phyloP scores from a whole-genome alignment of 2,797 vertebrate species.

The Liasis olivaceus region DNA sequence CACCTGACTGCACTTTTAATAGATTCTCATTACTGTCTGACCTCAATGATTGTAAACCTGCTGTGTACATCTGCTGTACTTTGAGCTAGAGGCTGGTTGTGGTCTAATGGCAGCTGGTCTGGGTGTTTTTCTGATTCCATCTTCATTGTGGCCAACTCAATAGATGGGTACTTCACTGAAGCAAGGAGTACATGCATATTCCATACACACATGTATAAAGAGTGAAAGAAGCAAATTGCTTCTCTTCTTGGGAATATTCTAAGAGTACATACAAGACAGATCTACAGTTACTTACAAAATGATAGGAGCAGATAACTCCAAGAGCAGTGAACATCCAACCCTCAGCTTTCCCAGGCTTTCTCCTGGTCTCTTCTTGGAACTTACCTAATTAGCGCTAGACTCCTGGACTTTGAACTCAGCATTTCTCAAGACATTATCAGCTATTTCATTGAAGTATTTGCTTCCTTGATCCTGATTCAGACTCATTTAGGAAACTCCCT shows the following conservation, averaged over 20 bases:
- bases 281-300: background rate
- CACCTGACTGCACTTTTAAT: background rate
- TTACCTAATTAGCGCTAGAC: background rate
- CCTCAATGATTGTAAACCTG: slow-evolving; percentile 15
- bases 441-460: background rate
- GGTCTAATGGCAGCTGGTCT: background rate
- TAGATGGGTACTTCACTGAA: background rate
- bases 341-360: background rate
- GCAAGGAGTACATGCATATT: fast-evolving
- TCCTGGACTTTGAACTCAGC: background rate
- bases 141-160: background rate
- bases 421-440: background rate
- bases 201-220: fast-evolving
- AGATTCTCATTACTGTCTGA: slow-evolving; percentile 9
- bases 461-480: background rate
- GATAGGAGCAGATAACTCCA: background rate
- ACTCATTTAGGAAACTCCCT: background rate
- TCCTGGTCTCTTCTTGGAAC: background rate
- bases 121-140: background rate
- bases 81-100: background rate
- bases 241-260: background rate
- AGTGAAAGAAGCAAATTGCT: background rate
- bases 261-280: background rate
- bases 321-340: background rate
- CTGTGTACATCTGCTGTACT: slow-evolving; percentile 23